These are phyloP conservation scores for Ophiothrix spiculata DNA, from an alignment of 35 echinoderm and acorn worm genomes.

Conservation along the genomic window DNA sequence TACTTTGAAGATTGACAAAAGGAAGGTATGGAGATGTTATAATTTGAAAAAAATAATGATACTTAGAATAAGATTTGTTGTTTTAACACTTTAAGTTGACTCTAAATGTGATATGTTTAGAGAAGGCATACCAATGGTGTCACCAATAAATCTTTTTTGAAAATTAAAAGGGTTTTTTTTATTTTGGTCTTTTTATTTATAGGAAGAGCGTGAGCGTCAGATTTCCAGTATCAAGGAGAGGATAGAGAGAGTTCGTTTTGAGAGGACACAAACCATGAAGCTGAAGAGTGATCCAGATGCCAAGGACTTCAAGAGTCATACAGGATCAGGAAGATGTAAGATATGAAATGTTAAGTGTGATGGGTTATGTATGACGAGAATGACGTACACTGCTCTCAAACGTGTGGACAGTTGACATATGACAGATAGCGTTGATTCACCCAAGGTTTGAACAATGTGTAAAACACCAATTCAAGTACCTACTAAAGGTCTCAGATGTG, in stretches of 20 bases:
- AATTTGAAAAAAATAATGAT: not conserved
- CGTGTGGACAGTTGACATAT: no score
- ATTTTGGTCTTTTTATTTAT: not conserved
- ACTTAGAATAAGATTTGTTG: not conserved
- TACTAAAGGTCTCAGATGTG: no score
- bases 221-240: constrained; percentile 70
- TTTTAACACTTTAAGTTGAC: not conserved
- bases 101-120: no score
- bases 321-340: constrained; percentile 21
- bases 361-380: no score
- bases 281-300: constrained; percentile 21
- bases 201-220: constrained; percentile 91
- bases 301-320: constrained; percentile 55
- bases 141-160: not conserved
- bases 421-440: no score
- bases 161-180: not conserved
- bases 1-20: no score
- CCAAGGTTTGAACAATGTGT: no score
- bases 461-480: no score
- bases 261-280: constrained; percentile 88
- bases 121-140: no score
- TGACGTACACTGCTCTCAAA: no score
- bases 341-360: no score
- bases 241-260: constrained; percentile 67
- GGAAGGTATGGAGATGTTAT: no score